phyloP scores from a whole-genome alignment of 1,140 invertebrate genomes.

The Drosophila simulans region DNA sequence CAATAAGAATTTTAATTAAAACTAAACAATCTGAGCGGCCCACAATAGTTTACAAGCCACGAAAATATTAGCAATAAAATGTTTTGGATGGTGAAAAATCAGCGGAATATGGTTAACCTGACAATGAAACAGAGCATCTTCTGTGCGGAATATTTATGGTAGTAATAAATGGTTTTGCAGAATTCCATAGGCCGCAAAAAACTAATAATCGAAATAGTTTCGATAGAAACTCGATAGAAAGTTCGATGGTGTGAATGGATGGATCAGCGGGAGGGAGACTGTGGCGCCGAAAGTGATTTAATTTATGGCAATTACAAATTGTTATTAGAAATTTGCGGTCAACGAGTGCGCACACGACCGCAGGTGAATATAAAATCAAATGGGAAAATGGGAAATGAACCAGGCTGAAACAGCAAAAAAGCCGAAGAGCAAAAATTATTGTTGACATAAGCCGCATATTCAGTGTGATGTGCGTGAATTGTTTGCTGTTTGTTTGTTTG shows the following conservation, averaged over 20 bases:
- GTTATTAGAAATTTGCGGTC: constrained; percentile 53
- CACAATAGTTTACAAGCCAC: background rate
- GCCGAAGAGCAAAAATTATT: constrained; percentile 41
- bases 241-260: constrained; percentile 8
- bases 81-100: background rate
- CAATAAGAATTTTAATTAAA: background rate
- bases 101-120: constrained; percentile 5
- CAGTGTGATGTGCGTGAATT: constrained; percentile 13
- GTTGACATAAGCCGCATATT: constrained; percentile 44
- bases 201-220: background rate
- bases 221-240: background rate
- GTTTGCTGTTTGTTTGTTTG: constrained; percentile 29
- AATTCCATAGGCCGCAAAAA: constrained; percentile 10
- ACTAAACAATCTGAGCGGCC: background rate
- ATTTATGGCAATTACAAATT: constrained; percentile 51
- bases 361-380: constrained; percentile 65
- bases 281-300: constrained; percentile 33
- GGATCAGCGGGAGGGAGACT: constrained; percentile 14
- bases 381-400: constrained; percentile 42
- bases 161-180: constrained; percentile 6
- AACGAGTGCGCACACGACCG: constrained; percentile 24
- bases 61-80: background rate
- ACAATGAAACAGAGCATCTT: background rate
- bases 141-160: background rate
- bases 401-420: constrained; percentile 22